phyloP scores from a whole-genome alignment of 1,140 invertebrate species.

The Wiebesia pumilae region DNA sequence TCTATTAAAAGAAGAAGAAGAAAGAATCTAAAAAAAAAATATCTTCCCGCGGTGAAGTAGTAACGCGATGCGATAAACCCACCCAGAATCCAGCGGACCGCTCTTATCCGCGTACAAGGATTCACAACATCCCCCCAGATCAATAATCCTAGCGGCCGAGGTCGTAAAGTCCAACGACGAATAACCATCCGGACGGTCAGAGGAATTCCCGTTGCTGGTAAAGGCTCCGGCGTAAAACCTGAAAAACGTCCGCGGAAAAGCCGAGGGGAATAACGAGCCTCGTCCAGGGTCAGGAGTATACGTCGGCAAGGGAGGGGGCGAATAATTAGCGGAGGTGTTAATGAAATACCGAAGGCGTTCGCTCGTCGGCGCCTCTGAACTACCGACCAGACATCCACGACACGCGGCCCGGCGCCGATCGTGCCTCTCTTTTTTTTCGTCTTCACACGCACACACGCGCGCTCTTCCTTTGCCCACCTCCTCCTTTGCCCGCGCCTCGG shows the following conservation, averaged over 20 bases:
- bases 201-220: slow-evolving; percentile 58
- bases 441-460: not conserved
- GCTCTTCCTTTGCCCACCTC: not conserved
- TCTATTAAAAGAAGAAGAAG: not conserved
- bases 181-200: not conserved
- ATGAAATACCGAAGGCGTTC: slow-evolving; percentile 74
- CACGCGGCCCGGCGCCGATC: slow-evolving; percentile 73
- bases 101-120: slow-evolving; percentile 44
- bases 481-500: not conserved
- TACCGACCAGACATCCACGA: slow-evolving; percentile 73
- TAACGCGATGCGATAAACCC: not conserved
- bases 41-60: not conserved
- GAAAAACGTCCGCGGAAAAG: slow-evolving; percentile 30
- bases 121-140: not conserved
- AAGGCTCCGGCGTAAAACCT: slow-evolving; percentile 49
- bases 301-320: not conserved
- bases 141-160: not conserved
- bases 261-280: not conserved
- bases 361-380: slow-evolving; percentile 74
- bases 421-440: slow-evolving; percentile 38
- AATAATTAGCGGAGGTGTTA: slow-evolving; percentile 76
- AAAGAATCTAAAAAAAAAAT: not conserved
- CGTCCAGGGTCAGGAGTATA: slow-evolving; percentile 6
- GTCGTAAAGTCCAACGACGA: slow-evolving; percentile 27
- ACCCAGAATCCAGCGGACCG: not conserved